Evolutionary conservation across 2,113 vertebrate genomes (phyloP).

Genomic region (Gadus macrocephalus): DNA sequence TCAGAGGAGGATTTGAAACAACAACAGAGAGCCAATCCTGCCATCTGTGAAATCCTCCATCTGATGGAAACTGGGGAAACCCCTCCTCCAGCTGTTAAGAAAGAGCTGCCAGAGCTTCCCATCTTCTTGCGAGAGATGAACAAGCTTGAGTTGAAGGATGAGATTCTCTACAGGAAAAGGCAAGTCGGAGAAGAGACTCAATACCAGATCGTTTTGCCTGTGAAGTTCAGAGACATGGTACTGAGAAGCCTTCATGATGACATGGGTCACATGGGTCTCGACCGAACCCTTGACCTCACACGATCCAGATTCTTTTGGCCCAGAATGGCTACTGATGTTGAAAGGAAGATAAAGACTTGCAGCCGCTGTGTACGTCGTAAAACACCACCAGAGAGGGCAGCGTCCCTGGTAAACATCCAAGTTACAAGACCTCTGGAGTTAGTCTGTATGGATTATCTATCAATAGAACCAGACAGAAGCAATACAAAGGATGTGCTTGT

Average conservation of each 20-base stretch:
- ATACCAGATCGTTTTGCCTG: too few species aligned
- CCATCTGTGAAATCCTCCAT: neutral
- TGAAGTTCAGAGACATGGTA: too few species aligned
- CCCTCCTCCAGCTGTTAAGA: constrained; percentile 2
- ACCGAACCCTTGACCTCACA: neutral
- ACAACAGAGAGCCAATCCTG: constrained; percentile 1
- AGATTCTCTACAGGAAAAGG: neutral
- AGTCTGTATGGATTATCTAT: constrained; percentile 1
- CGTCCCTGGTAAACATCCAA: neutral
- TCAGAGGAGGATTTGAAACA: neutral
- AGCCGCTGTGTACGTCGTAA: neutral
- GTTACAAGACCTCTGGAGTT: neutral
- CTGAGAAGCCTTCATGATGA: neutral
- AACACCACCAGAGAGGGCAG: neutral
- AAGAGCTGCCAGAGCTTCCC: constrained; percentile 7
- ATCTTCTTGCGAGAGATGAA: constrained; percentile 6
- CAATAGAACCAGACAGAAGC: neutral
- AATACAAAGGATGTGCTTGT: neutral
- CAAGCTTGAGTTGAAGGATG: constrained; percentile 1
- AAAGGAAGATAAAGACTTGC: neutral
- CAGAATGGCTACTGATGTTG: constrained; percentile 1
- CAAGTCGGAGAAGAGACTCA: too few species aligned
- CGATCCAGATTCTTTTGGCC: neutral
- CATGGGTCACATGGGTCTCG: neutral
- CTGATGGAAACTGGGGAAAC: too few species aligned